A percentile compares a stretch with the other conserved stretches of the same genome.
These are phyloP conservation scores for Thunnus albacares DNA, from an alignment of 2,797 vertebrate genomes.

Conservation along the genomic window DNA sequence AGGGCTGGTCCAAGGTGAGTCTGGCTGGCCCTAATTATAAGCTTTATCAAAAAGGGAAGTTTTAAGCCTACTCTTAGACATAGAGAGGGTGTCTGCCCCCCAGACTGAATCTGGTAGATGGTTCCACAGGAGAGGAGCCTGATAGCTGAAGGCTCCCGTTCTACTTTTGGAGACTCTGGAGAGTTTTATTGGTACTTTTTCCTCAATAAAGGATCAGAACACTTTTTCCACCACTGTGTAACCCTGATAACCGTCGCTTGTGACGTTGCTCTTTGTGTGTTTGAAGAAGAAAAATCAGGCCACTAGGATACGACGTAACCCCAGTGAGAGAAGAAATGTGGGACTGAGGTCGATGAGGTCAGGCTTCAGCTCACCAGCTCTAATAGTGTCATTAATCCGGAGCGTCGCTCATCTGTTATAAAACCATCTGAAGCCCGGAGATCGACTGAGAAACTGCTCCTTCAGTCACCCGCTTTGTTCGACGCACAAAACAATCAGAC, in stretches of 20 bases:
- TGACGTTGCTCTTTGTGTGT: constrained; percentile 10
- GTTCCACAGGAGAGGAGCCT: too few relatives aligned
- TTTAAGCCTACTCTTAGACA: too few relatives aligned
- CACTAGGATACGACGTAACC: background rate
- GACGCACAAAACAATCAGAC: constrained; percentile 12
- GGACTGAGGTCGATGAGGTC: constrained; percentile 38
- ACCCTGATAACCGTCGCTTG: background rate
- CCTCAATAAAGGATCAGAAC: too few relatives aligned
- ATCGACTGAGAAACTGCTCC: background rate
- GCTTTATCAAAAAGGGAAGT: too few relatives aligned
- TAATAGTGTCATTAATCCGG: constrained; percentile 18
- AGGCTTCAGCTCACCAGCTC: constrained; percentile 21
- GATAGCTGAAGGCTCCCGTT: too few relatives aligned
- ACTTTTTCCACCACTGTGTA: too few relatives aligned
- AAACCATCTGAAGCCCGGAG: background rate
- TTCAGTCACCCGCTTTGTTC: constrained; percentile 13
- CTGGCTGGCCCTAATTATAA: too few relatives aligned
- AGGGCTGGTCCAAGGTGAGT: too few relatives aligned
- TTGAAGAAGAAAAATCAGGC: background rate
- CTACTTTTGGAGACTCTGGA: too few relatives aligned
- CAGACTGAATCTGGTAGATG: too few relatives aligned
- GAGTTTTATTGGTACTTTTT: too few relatives aligned
- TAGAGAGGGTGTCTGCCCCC: too few relatives aligned
- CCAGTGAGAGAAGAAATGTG: background rate
- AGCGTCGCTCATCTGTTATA: constrained; percentile 4